A percentile compares a stretch with the other conserved stretches of the same genome.
phyloP scores from a whole-genome alignment of 2,888 invertebrate genomes.

The Apodemia zela region DNA sequence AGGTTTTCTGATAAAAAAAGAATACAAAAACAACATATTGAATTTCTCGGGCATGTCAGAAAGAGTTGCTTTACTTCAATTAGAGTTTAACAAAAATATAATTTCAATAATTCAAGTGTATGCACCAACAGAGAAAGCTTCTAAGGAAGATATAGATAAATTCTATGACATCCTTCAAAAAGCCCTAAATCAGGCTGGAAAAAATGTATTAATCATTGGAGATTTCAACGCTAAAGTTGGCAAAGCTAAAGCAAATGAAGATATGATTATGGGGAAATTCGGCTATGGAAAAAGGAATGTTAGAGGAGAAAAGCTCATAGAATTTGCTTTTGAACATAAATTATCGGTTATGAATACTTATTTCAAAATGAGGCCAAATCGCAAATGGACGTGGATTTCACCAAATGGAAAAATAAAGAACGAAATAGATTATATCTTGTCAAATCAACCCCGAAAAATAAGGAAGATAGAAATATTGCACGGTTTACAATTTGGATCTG shows the following conservation, averaged over 20 bases:
- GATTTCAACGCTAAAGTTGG: not conserved
- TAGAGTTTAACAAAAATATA: not conserved
- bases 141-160: not conserved
- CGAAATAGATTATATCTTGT: constrained; percentile 22
- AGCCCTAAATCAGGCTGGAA: not conserved
- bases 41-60: not conserved
- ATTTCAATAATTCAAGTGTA: not conserved
- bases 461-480: not conserved
- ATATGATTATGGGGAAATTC: no score
- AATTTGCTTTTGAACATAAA: constrained; percentile 20
- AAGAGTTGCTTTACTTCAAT: not conserved
- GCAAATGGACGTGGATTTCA: constrained; percentile 24
- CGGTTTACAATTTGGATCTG: not conserved
- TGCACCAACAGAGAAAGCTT: not conserved
- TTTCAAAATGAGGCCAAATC: constrained; percentile 7
- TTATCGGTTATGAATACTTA: constrained; percentile 11
- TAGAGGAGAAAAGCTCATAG: not conserved
- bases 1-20: constrained; percentile 33
- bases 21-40: constrained; percentile 24
- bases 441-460: constrained; percentile 19
- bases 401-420: constrained; percentile 17
- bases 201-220: not conserved
- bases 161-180: not conserved
- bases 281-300: no score
- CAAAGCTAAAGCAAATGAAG: not conserved